Base-by-base conservation (phyloP, 1,140 invertebrate species). In the Leucophenga varia region DNA sequence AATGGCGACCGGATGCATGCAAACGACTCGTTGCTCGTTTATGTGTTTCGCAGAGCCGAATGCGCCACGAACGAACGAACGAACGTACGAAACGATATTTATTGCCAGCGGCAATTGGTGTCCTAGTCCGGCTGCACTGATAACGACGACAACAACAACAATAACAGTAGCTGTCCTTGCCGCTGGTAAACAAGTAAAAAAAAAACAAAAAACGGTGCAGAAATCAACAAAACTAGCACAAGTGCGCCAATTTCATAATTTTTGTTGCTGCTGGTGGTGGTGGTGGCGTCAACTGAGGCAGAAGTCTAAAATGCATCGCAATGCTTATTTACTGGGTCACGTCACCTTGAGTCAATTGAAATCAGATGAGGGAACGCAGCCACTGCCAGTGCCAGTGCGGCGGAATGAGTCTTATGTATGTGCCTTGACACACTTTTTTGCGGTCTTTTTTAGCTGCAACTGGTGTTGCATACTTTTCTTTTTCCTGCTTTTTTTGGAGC, bases 401-500 rank as follows among this genome's bases (percentile, higher is more conserved):
- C 47, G 14, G 18, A 17, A n/a, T 42, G 21, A 25, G 16, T n/a
- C n/a, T n/a, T n/a, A n/a, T n/a, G n/a, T n/a, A n/a, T n/a, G n/a
- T 44, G 61, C 61, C 61, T 65, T 65, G 61, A 65, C 61, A 65
- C 39, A 63, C 53, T 65, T 65, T 61, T 9, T 40, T 32, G 34
- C 44, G 48, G 34, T 37, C 18, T 25, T 16, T 25, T 16, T 31
- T 34, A 30, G 41, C 17, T 48, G 35, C 32, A 14, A 14, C 16
- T 37, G 6, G 18, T 19, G 35, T 37, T 16, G 35, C 35, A 16
- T 45, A 41, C 52, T 58, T 64, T 59, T 44, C 48, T n/a, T n/a
- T n/a, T n/a, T n/a, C 52, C 58, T 50, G 61, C 59, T 67, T 53
- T 65, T 67, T 61, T 25, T 67, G 63, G 59, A 67, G 56, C 59